A percentile compares a stretch with the other conserved stretches of the same genome.
Conservation (phyloP, 2,888 invertebrate genomes). For the Trissoscelio sp. region DNA sequence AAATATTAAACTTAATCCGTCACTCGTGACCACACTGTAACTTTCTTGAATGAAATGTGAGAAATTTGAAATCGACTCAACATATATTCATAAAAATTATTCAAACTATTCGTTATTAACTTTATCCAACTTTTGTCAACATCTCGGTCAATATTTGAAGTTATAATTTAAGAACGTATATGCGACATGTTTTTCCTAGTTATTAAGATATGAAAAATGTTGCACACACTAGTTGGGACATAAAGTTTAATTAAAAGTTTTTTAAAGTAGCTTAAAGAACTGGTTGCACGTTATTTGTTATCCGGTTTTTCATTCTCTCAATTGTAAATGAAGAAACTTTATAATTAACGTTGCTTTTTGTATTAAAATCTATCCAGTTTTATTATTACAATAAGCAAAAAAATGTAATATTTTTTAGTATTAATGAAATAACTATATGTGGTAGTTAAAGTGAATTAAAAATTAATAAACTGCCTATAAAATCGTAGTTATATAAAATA, state of each 20-base stretch:
- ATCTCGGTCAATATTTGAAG: not conserved
- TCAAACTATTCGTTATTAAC: constrained; percentile 30
- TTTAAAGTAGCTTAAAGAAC: not conserved
- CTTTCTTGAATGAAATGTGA: not conserved
- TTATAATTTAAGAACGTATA: not conserved
- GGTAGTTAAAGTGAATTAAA: no score
- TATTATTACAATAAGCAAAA: no score
- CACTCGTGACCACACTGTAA: not conserved
- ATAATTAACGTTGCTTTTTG: no score
- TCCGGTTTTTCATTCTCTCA: no score
- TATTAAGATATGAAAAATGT: not conserved
- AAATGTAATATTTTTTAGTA: no score
- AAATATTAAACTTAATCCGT: not conserved
- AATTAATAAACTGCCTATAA: no score
- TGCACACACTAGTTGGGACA: not conserved
- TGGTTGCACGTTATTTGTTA: not conserved
- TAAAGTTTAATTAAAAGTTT: not conserved
- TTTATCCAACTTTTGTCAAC: not conserved
- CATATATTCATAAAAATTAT: not conserved
- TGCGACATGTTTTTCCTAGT: not conserved
- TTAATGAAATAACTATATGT: no score
- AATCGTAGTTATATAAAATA: no score
- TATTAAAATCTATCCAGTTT: no score
- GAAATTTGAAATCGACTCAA: not conserved
- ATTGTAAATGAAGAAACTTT: no score